These are phyloP conservation scores for Phthorimaea operculella DNA, from an alignment of 1,140 invertebrate genomes.

Conservation along the genomic window DNA sequence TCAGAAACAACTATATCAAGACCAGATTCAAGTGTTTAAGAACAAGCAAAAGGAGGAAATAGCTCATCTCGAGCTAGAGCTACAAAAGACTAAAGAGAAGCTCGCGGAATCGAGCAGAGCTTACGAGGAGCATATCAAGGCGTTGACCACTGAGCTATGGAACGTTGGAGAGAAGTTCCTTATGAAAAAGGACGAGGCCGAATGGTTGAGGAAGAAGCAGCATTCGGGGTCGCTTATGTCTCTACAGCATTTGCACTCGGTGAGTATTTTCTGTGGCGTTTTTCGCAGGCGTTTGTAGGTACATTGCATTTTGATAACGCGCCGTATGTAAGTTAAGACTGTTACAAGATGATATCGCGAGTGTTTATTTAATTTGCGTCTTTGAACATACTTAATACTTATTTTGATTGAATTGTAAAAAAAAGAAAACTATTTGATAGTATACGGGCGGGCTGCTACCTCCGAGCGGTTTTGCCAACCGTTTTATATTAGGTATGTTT, in stretches of 20 bases:
- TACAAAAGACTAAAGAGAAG: slow-evolving; percentile 58
- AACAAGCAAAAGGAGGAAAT: slow-evolving; percentile 61
- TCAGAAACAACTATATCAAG: slow-evolving; percentile 67
- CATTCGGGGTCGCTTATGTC: slow-evolving; percentile 53
- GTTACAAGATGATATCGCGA: too few relatives aligned
- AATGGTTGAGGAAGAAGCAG: slow-evolving; percentile 51
- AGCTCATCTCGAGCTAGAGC: slow-evolving; percentile 44
- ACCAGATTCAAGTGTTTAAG: slow-evolving; percentile 64
- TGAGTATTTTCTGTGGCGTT: slow-evolving; percentile 14
- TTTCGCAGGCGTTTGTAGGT: neutral
- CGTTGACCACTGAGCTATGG: slow-evolving; percentile 69
- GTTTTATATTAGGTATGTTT: too few relatives aligned
- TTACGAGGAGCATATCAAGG: slow-evolving; percentile 70
- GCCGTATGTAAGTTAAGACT: too few relatives aligned
- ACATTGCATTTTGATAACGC: too few relatives aligned
- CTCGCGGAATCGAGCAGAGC: slow-evolving; percentile 66
- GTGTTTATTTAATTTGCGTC: too few relatives aligned
- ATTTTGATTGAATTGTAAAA: too few relatives aligned
- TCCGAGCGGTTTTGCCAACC: too few relatives aligned
- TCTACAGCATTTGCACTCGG: slow-evolving; percentile 54
- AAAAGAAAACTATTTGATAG: too few relatives aligned
- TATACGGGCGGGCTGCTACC: too few relatives aligned
- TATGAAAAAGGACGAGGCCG: slow-evolving; percentile 68
- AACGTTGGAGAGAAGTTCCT: slow-evolving; percentile 70
- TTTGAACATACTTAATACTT: too few relatives aligned